Evolutionary conservation across 2,113 vertebrate species (phyloP), one percentile per base, ranked within the genome.

Genomic region (Melanocharis versteri): DNA sequence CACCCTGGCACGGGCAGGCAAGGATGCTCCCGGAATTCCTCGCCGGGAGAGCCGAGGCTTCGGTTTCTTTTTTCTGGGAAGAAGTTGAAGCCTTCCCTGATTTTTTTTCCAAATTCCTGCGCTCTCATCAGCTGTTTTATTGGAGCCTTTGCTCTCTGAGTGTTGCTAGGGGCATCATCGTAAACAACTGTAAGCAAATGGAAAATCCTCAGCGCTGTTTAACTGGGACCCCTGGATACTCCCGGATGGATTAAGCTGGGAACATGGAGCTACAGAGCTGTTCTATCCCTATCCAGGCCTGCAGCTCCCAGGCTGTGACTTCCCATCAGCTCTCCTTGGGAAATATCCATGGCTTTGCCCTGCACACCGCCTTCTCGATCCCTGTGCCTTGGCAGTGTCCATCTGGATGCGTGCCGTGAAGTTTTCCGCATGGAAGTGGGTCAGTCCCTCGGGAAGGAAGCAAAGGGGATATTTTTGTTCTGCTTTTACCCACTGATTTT

Each of bases 321-420:
- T 85, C 17, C 20, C 7, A 5, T 4, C 31, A 15, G 37, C 24
- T 84, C 2, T 18, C 56, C 42, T 54, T 3, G 15, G 56, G 47
- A 51, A 61, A 8, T 50, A 44, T 20, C 57, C 20, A 16, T 15
- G 71, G n/a, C 40, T 57, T 51, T 73, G 72, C 60, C 60, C 58
- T 24, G 50, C 6, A 3, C 8, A 5, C 39, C 40, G 77, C 40
- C 31, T 79, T 30, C 82, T 68, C 11, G 1, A 2, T 64, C 83
- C 61, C 33, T 47, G 23, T 35, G 85, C 73, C 61, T n/a, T 23
- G 70, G 56, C 51, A 2, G 31, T 7, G 42, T 73, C 75, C 44
- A 0, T 2, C 76, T 7, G 57, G 71, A 77, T 53, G 35, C 0
- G 0, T 73, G 76, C 75, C 1, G 0, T 30, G 24, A 12, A 45